Percentiles rank a stretch among this genome's conserved stretches.
Conservation (phyloP, 2,113 vertebrate genomes). For the Notarius quadriscutis region DNA sequence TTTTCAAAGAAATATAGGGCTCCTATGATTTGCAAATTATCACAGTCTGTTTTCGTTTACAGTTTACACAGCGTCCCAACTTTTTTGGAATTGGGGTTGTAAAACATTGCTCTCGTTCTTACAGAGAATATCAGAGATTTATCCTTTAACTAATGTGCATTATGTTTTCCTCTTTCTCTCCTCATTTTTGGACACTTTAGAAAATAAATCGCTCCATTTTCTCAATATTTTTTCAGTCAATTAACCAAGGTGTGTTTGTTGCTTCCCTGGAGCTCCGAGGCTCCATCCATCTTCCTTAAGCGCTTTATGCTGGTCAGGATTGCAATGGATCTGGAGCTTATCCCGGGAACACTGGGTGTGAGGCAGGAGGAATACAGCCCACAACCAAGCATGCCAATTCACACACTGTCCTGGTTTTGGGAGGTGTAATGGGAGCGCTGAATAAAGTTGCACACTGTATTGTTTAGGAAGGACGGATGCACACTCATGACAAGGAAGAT, state of each 20-base stretch:
- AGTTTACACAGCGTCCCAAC: too few relatives aligned
- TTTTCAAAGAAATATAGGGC: too few relatives aligned
- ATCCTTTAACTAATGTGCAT: neutral
- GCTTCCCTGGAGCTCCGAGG: neutral
- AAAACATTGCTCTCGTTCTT: neutral
- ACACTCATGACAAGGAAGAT: neutral
- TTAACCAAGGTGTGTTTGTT: neutral
- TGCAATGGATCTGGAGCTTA: neutral
- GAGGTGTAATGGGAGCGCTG: neutral
- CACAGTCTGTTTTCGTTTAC: too few relatives aligned
- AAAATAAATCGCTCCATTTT: neutral
- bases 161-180: neutral
- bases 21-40: too few relatives aligned
- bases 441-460: neutral
- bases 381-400: neutral
- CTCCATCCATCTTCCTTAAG: neutral
- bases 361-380: neutral
- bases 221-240: neutral
- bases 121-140: neutral
- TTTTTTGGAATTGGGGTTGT: too few relatives aligned
- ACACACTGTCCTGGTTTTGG: neutral
- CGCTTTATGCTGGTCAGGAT: neutral
- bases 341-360: neutral
- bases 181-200: neutral
- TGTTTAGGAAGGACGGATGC: neutral